Evolutionary conservation across 2,113 vertebrate genomes (phyloP).

Genomic region (Agapornis roseicollis): DNA sequence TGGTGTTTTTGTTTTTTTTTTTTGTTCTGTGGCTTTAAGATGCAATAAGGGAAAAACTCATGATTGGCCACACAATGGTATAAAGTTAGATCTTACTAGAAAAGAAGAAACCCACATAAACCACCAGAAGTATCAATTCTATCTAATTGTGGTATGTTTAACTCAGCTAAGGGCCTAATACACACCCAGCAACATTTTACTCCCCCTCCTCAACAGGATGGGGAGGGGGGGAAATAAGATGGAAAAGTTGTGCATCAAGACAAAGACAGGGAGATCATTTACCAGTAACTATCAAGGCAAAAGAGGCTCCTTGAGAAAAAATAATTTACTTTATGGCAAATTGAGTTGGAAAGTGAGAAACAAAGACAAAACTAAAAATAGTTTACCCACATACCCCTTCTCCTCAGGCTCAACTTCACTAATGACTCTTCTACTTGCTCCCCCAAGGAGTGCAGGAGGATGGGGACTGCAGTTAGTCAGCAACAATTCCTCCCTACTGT

Average conservation of each 20-base stretch:
- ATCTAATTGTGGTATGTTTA: background rate
- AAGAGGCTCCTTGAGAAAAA: background rate
- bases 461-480: background rate
- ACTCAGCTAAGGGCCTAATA: background rate
- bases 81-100: background rate
- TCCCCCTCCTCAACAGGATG: background rate
- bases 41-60: background rate
- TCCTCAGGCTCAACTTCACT: background rate
- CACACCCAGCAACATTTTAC: background rate
- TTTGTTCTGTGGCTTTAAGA: background rate
- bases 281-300: background rate
- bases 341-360: background rate
- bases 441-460: background rate
- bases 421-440: background rate
- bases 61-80: background rate
- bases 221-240: background rate
- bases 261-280: background rate
- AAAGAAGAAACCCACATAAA: background rate
- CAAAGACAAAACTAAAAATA: background rate
- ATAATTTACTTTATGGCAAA: background rate
- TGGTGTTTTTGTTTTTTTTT: rapidly evolving
- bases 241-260: background rate
- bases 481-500: background rate
- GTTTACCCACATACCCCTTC: background rate
- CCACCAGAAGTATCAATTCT: background rate